A percentile compares a stretch with the other conserved stretches of the same genome.
These are phyloP conservation scores for Menidia beryllina DNA, from an alignment of 2,113 vertebrate genomes.

Conservation along the genomic window DNA sequence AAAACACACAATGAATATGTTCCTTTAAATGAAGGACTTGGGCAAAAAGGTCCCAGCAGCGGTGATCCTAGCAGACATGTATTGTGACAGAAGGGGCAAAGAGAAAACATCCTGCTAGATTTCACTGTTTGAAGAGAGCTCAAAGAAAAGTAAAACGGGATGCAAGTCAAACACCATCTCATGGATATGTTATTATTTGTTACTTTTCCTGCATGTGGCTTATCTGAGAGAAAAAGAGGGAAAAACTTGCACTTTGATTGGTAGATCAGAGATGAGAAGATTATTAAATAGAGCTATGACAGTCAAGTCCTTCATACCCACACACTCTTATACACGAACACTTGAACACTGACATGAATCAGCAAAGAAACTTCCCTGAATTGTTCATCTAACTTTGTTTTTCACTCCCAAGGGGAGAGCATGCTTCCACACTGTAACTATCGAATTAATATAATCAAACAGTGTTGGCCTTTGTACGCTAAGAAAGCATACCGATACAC, in stretches of 20 bases:
- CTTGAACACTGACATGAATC: constrained; percentile 38
- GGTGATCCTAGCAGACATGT: too few species aligned
- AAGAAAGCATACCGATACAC: constrained; percentile 34
- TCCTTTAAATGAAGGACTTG: too few species aligned
- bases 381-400: constrained; percentile 32
- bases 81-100: too few species aligned
- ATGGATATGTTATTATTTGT: too few species aligned
- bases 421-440: constrained; percentile 22
- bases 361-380: constrained; percentile 36
- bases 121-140: too few species aligned
- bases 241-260: constrained; percentile 64
- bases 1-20: too few species aligned
- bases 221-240: constrained; percentile 6
- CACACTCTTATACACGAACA: constrained; percentile 33
- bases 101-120: too few species aligned
- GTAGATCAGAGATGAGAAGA: constrained; percentile 75
- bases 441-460: constrained; percentile 26
- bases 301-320: constrained; percentile 48
- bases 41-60: too few species aligned
- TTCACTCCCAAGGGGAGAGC: constrained; percentile 38
- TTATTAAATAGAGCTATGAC: constrained; percentile 76
- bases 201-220: constrained; percentile 15
- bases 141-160: too few species aligned
- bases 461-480: constrained; percentile 21
- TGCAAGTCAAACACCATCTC: too few species aligned